Percentiles rank a stretch among this genome's conserved stretches.
These are phyloP conservation scores for Tortricodes alternella DNA, from an alignment of 2,888 invertebrate genomes.

Conservation along the genomic window DNA sequence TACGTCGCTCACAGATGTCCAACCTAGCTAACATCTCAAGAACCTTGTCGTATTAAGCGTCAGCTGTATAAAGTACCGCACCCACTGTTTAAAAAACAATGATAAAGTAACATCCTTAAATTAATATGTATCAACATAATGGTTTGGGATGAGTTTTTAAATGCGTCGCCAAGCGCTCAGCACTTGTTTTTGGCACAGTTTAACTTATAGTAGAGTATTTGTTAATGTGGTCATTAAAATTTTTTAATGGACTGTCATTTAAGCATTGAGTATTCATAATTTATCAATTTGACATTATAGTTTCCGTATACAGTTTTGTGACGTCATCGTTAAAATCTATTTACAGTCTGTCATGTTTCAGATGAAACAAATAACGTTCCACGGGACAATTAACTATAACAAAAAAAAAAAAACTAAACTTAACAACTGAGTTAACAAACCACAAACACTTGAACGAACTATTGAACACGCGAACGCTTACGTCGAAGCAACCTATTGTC, in stretches of 20 bases:
- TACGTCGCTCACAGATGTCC: slow-evolving; percentile 52
- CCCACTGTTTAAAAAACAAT: slow-evolving; percentile 2
- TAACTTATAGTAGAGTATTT: slow-evolving; percentile 24
- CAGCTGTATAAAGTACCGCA: slow-evolving; percentile 3
- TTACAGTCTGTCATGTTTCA: slow-evolving; percentile 30
- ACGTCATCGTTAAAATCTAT: slow-evolving; percentile 33
- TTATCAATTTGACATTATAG: slow-evolving; percentile 19
- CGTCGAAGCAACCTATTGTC: slow-evolving; percentile 32
- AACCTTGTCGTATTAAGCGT: slow-evolving; percentile 16
- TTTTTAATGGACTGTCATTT: slow-evolving; percentile 6
- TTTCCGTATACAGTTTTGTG: slow-evolving; percentile 61
- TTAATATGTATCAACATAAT: slow-evolving; percentile 9
- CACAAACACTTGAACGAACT: slow-evolving; percentile 33
- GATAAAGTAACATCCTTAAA: slow-evolving; percentile 15
- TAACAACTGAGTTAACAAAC: slow-evolving; percentile 44
- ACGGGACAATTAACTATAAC: slow-evolving; percentile 40
- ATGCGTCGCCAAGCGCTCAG: slow-evolving; percentile 30
- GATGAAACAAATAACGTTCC: slow-evolving; percentile 14
- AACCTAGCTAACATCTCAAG: slow-evolving; percentile 38
- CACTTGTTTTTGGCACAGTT: slow-evolving; percentile 36
- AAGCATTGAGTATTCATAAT: slow-evolving; percentile 26
- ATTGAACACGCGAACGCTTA: slow-evolving; percentile 35
- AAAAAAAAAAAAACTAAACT: slow-evolving; percentile 51
- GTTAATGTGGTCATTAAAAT: slow-evolving; percentile 16
- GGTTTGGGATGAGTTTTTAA: slow-evolving; percentile 27